phyloP scores from a whole-genome alignment of 2,113 vertebrate species.

The Colinus virginianus region DNA sequence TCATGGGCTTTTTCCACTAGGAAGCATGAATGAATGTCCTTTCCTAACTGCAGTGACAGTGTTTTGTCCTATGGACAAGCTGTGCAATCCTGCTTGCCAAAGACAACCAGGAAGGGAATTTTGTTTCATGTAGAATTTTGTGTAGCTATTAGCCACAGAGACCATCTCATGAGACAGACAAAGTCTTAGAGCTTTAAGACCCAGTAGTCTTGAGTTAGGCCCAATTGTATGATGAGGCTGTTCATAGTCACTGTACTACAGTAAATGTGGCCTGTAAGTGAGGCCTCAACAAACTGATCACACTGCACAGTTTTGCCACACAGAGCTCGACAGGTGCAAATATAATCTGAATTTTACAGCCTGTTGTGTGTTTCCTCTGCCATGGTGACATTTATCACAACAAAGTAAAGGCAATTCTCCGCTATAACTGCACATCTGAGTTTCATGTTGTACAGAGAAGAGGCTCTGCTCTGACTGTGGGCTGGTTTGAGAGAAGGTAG shows the following conservation, averaged over 20 bases:
- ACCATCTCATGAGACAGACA: neutral
- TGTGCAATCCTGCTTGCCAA: neutral
- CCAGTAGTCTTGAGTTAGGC: neutral
- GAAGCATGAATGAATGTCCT: neutral
- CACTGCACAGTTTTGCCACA: neutral
- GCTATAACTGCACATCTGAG: neutral
- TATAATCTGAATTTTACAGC: neutral
- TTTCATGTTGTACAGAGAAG: neutral
- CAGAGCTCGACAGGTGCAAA: neutral
- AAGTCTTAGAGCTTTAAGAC: neutral
- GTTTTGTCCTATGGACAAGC: neutral
- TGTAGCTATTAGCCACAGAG: rapidly evolving
- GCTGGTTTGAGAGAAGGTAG: neutral
- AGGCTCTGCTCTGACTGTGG: neutral
- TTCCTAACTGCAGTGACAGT: neutral
- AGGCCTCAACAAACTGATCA: neutral
- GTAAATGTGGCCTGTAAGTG: neutral
- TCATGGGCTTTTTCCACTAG: neutral
- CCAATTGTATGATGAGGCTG: neutral
- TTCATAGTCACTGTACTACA: neutral
- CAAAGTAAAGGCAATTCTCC: neutral
- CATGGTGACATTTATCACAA: neutral
- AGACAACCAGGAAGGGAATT: neutral
- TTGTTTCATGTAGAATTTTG: neutral
- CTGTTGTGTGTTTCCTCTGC: neutral